phyloP scores from a whole-genome alignment of 2,113 vertebrate genomes.

The Zonotrichia leucophrys region DNA sequence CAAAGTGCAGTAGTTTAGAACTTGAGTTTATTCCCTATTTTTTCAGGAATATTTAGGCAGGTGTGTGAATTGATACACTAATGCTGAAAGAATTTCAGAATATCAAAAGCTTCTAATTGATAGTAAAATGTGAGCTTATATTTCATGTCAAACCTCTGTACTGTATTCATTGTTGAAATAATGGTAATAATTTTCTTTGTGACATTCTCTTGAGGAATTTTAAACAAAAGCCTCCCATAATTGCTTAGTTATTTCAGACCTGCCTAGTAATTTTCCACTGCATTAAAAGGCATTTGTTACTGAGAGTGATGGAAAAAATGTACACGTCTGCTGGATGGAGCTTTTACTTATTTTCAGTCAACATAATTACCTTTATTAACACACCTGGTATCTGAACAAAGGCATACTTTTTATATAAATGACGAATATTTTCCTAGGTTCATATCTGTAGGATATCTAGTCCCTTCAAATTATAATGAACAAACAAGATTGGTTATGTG shows the following conservation, averaged over 20 bases:
- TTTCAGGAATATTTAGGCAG: slow-evolving; percentile 10
- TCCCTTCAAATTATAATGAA: slow-evolving; percentile 9
- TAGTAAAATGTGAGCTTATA: slow-evolving; percentile 65
- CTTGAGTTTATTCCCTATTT: not conserved
- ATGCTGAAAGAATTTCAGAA: slow-evolving; percentile 41
- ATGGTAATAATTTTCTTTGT: slow-evolving; percentile 66
- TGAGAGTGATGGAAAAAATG: slow-evolving; percentile 33
- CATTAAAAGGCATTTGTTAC: slow-evolving; percentile 68
- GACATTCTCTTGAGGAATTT: slow-evolving; percentile 63
- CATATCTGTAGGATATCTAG: not conserved
- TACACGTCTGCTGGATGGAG: slow-evolving; percentile 36
- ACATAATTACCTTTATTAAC: slow-evolving; percentile 70
- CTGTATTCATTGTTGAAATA: slow-evolving; percentile 55
- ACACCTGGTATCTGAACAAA: slow-evolving; percentile 64
- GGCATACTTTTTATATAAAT: slow-evolving; percentile 7
- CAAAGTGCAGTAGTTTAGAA: not conserved
- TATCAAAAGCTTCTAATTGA: slow-evolving; percentile 65
- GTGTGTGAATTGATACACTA: slow-evolving; percentile 4
- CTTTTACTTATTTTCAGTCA: slow-evolving; percentile 70
- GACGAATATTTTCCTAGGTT: slow-evolving; percentile 41
- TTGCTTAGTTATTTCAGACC: slow-evolving; percentile 70
- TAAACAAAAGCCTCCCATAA: slow-evolving; percentile 72
- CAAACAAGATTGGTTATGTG: not conserved
- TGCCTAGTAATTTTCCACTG: slow-evolving; percentile 72
- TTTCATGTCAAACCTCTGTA: slow-evolving; percentile 39